These are phyloP conservation scores for Pelecanoides urinatrix DNA, from an alignment of 2,113 vertebrate species.

Conservation along the genomic window DNA sequence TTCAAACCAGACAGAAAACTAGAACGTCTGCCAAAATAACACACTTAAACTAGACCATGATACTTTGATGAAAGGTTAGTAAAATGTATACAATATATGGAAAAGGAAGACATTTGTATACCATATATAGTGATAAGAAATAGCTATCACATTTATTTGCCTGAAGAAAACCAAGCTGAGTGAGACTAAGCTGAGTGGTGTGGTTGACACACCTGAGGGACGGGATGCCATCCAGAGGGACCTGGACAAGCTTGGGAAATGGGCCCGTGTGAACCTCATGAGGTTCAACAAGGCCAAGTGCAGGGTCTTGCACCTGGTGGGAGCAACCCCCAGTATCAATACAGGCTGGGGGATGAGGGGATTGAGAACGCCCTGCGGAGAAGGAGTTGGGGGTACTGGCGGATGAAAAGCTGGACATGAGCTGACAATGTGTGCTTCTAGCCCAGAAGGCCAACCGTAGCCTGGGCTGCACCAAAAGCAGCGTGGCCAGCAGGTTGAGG, in stretches of 20 bases:
- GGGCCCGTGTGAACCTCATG: not conserved
- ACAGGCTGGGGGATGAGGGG: fast-evolving
- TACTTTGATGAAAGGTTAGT: not conserved
- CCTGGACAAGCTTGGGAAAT: not conserved
- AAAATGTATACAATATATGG: not conserved
- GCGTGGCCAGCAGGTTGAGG: not conserved
- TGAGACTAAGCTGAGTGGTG: not conserved
- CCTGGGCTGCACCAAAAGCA: not conserved
- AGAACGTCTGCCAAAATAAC: not conserved
- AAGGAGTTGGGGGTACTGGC: fast-evolving
- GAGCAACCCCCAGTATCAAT: not conserved
- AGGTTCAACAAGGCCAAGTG: not conserved
- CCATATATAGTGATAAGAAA: not conserved
- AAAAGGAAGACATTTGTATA: not conserved
- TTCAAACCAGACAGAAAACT: not conserved
- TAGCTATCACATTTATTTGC: not conserved
- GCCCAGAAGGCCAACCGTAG: too few species aligned
- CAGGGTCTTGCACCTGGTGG: not conserved
- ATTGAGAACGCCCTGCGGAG: fast-evolving
- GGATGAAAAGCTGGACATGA: not conserved
- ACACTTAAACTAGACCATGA: not conserved
- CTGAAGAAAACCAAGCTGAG: not conserved
- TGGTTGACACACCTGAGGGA: fast-evolving
- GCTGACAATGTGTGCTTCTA: fast-evolving
- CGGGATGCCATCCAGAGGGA: not conserved